A percentile compares a stretch with the other conserved stretches of the same genome.
These are phyloP conservation scores for Biston stratarius DNA, from an alignment of 2,888 invertebrate species.

Conservation along the genomic window DNA sequence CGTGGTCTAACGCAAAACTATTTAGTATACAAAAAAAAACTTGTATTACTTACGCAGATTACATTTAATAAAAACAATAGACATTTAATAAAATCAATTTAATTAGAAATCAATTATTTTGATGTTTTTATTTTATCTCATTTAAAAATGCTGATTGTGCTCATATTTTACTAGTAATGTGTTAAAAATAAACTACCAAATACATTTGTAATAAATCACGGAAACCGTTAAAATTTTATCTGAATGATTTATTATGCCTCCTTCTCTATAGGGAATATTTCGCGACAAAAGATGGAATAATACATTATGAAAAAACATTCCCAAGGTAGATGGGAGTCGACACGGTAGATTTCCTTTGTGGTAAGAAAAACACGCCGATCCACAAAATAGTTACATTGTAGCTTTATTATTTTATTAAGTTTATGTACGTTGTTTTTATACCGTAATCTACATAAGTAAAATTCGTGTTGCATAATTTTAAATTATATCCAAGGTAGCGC, in stretches of 20 bases:
- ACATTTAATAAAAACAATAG: too few relatives aligned
- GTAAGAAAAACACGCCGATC: slow-evolving; percentile 1
- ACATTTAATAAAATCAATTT: too few relatives aligned
- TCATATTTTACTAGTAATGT: not conserved
- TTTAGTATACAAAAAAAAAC: too few relatives aligned
- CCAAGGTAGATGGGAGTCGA: slow-evolving; percentile 12
- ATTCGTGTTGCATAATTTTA: too few relatives aligned
- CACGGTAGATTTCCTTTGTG: slow-evolving; percentile 22
- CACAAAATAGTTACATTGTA: not conserved
- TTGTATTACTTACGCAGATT: too few relatives aligned
- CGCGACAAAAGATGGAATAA: slow-evolving; percentile 56
- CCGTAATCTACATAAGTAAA: too few relatives aligned
- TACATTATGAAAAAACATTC: slow-evolving; percentile 39
- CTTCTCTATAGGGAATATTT: slow-evolving; percentile 69
- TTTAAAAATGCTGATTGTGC: not conserved
- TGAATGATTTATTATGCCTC: slow-evolving; percentile 70
- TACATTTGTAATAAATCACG: slow-evolving; percentile 67
- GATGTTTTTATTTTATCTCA: not conserved
- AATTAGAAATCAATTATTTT: too few relatives aligned
- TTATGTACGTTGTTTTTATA: too few relatives aligned
- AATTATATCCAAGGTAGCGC: not conserved
- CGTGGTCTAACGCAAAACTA: too few relatives aligned
- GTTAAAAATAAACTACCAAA: slow-evolving; percentile 53
- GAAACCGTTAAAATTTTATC: slow-evolving; percentile 68
- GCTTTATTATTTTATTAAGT: not conserved